Evolutionary conservation across 2,113 vertebrate genomes (phyloP).

Genomic region (Hepsetus odoe): DNA sequence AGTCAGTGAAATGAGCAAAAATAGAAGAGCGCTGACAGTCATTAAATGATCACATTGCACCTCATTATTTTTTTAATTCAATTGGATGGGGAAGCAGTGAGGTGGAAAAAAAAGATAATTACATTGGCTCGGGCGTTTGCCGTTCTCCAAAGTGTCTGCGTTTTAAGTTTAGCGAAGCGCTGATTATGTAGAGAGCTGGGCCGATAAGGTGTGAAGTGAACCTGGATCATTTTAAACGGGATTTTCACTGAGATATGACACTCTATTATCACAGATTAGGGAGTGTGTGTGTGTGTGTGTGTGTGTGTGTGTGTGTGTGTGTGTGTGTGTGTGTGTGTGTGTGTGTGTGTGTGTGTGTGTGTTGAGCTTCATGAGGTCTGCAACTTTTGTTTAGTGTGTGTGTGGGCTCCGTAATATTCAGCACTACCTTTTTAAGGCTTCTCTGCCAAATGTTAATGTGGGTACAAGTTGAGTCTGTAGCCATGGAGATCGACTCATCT

Average conservation of each 20-base stretch:
- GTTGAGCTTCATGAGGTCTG: neutral
- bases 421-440: neutral
- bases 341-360: neutral
- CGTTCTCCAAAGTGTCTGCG: slow-evolving; percentile 14
- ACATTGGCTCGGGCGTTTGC: slow-evolving; percentile 23
- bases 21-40: slow-evolving; percentile 11
- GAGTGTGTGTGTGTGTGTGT: neutral
- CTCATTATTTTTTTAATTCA: slow-evolving; percentile 52
- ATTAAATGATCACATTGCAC: slow-evolving; percentile 37
- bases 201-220: slow-evolving; percentile 13
- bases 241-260: slow-evolving; percentile 3
- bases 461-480: neutral
- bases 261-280: slow-evolving; percentile 22
- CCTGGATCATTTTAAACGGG: slow-evolving; percentile 22
- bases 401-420: neutral
- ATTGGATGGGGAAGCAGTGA: slow-evolving; percentile 42
- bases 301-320: neutral
- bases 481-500: slow-evolving; percentile 7
- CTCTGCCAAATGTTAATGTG: neutral
- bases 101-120: slow-evolving; percentile 42
- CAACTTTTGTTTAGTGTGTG: slow-evolving; percentile 3
- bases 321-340: neutral
- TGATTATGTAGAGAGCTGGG: slow-evolving; percentile 36
- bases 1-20: neutral
- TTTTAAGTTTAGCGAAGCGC: slow-evolving; percentile 45